Evolutionary conservation across 1,140 invertebrate genomes (phyloP).

Genomic region (Heterodera schachtii): DNA sequence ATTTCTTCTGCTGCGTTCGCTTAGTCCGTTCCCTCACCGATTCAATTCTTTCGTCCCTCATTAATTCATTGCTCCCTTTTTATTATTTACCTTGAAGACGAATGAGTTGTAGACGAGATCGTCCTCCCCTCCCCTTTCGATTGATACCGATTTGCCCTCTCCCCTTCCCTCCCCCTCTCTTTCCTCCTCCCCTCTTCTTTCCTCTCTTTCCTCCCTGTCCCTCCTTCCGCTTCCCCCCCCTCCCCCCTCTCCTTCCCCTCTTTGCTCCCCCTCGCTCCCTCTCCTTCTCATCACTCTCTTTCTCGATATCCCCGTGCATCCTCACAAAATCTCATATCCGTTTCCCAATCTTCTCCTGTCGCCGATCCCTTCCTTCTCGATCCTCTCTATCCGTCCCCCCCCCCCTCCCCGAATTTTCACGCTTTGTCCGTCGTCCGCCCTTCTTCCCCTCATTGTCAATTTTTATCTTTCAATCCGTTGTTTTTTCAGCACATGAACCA

Average conservation of each 20-base stretch:
- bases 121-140: not conserved
- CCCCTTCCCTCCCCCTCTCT: too few species aligned
- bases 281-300: not conserved
- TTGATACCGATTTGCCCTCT: not conserved
- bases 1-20: not conserved
- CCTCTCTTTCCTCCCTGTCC: too few species aligned
- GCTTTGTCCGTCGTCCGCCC: not conserved
- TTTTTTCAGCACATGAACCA: not conserved
- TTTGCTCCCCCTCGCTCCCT: not conserved
- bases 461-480: not conserved
- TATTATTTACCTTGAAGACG: slow-evolving; percentile 1
- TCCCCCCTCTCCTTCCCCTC: too few species aligned
- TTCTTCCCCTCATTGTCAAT: not conserved
- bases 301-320: not conserved
- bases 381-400: not conserved
- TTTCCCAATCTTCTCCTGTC: not conserved
- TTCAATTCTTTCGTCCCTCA: not conserved
- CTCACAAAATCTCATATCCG: not conserved
- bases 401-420: not conserved
- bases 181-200: too few species aligned
- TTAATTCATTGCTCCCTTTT: not conserved
- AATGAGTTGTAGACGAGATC: not conserved
- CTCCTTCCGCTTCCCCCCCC: too few species aligned
- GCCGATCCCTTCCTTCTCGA: not conserved
- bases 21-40: not conserved